phyloP scores from a whole-genome alignment of 2,113 vertebrate genomes.

The Heptranchias perlo region DNA sequence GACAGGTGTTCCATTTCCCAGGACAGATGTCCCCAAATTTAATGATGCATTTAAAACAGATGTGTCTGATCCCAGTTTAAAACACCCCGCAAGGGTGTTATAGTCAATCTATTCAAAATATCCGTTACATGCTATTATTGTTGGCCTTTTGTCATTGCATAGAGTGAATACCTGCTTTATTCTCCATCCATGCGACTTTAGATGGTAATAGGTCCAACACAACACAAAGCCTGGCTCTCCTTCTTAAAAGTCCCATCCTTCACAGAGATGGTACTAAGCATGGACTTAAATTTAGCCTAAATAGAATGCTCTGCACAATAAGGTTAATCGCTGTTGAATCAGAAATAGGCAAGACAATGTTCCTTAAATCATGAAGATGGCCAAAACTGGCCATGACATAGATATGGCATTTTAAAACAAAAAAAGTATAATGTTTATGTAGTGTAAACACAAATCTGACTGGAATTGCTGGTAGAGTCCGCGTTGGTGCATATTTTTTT shows the following conservation, averaged over 20 bases:
- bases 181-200: not conserved
- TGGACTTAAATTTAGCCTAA: not conserved
- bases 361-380: not conserved
- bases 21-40: not conserved
- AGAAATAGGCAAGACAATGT: not conserved
- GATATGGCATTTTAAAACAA: not conserved
- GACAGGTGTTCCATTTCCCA: not conserved
- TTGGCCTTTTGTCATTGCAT: not conserved
- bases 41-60: not conserved
- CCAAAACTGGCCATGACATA: not conserved
- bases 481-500: not conserved
- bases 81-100: not conserved
- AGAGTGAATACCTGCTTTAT: constrained; percentile 1
- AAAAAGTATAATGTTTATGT: not conserved
- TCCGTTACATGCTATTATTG: not conserved
- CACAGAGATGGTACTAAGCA: not conserved
- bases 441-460: not conserved
- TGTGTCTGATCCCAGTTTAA: not conserved
- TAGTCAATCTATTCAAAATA: not conserved
- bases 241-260: not conserved
- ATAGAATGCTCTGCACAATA: not conserved
- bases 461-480: not conserved
- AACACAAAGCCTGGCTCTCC: not conserved
- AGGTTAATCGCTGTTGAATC: not conserved
- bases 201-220: not conserved